Evolutionary conservation across 2,888 invertebrate genomes (phyloP).

Genomic region (Lasioglossum vierecki): DNA sequence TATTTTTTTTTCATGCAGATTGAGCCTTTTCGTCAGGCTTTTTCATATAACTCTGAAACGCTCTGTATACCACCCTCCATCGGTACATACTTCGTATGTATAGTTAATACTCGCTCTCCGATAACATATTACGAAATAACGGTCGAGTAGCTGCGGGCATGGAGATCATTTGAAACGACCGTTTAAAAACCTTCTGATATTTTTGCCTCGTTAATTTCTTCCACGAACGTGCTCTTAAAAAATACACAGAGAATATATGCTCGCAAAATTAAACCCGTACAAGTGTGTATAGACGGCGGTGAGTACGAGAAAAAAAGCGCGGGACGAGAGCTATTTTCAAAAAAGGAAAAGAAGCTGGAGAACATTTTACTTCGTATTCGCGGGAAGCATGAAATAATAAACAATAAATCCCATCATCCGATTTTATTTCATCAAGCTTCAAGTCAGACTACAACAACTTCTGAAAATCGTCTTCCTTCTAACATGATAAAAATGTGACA

Average conservation of each 20-base stretch:
- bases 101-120: slow-evolving; percentile 29
- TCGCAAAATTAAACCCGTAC: slow-evolving; percentile 42
- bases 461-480: neutral
- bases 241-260: slow-evolving; percentile 50
- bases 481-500: neutral
- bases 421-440: neutral
- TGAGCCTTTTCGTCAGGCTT: neutral
- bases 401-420: neutral
- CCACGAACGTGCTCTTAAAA: slow-evolving; percentile 42
- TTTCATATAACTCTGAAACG: neutral
- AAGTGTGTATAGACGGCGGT: slow-evolving; percentile 37
- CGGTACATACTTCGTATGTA: neutral
- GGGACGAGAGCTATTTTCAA: slow-evolving; percentile 28
- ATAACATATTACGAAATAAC: slow-evolving; percentile 46
- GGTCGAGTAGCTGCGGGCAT: slow-evolving; percentile 37
- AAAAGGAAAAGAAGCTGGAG: neutral
- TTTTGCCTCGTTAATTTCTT: slow-evolving; percentile 46
- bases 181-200: slow-evolving; percentile 43
- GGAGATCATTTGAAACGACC: slow-evolving; percentile 34
- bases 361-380: slow-evolving; percentile 21
- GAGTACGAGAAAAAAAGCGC: slow-evolving; percentile 28
- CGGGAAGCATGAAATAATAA: neutral
- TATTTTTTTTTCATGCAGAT: too few species aligned
- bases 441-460: neutral
- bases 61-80: neutral